These are phyloP conservation scores for Sarcoramphus papa DNA, from an alignment of 2,797 vertebrate genomes.

Conservation along the genomic window DNA sequence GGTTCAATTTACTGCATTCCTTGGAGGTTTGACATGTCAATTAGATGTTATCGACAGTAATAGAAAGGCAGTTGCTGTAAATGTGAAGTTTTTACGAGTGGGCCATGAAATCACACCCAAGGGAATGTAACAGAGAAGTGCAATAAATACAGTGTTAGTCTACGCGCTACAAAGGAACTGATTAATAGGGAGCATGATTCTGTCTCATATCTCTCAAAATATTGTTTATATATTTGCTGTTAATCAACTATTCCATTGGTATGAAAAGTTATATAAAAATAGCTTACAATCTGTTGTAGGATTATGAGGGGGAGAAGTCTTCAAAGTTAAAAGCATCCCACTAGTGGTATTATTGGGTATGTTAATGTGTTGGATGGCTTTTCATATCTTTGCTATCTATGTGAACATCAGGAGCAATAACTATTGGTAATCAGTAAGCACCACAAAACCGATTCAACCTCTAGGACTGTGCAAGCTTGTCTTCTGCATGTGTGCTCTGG, in stretches of 20 bases:
- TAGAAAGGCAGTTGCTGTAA: slow-evolving; percentile 71
- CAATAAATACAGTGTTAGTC: slow-evolving; percentile 54
- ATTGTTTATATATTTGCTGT: slow-evolving; percentile 56
- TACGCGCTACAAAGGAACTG: slow-evolving; percentile 33
- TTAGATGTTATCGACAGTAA: slow-evolving; percentile 75
- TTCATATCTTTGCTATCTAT: not conserved
- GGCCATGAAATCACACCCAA: slow-evolving; percentile 65
- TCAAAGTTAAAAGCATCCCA: slow-evolving; percentile 26
- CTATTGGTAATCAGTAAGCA: not conserved
- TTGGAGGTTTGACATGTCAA: slow-evolving; percentile 73
- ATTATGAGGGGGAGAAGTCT: not conserved
- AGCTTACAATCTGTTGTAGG: not conserved
- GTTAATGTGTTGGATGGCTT: not conserved
- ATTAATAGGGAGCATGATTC: slow-evolving; percentile 60
- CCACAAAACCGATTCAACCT: not conserved
- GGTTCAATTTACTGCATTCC: slow-evolving; percentile 69
- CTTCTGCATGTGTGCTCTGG: not conserved
- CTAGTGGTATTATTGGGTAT: not conserved
- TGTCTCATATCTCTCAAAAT: slow-evolving; percentile 37
- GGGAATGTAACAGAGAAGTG: slow-evolving; percentile 32
- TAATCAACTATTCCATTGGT: slow-evolving; percentile 55
- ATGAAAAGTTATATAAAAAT: slow-evolving; percentile 52
- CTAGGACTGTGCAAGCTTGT: not conserved
- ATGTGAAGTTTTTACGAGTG: slow-evolving; percentile 72
- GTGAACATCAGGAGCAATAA: not conserved